A percentile compares a stretch with the other conserved stretches of the same genome.
These are phyloP conservation scores for Cyphomyrmex costatus DNA, from an alignment of 1,140 invertebrate genomes.

Conservation along the genomic window DNA sequence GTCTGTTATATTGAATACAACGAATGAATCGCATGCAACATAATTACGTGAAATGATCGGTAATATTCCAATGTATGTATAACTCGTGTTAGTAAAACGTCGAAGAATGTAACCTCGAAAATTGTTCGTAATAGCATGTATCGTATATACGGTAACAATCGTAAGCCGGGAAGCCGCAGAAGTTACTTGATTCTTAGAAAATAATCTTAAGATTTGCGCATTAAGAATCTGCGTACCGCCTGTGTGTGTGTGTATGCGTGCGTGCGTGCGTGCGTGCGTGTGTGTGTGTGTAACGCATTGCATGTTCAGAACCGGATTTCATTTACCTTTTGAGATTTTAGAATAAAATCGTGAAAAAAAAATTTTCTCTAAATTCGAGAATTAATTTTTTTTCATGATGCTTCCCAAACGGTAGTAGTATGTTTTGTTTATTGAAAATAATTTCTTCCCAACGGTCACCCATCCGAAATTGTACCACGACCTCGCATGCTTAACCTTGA, in stretches of 20 bases:
- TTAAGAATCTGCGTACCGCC: not conserved
- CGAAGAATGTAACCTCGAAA: conserved; percentile 53
- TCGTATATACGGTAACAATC: not conserved
- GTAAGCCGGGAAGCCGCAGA: conserved; percentile 30
- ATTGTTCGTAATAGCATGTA: conserved; percentile 38
- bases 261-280: too few relatives aligned
- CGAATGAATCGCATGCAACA: conserved; percentile 38
- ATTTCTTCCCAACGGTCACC: too few relatives aligned
- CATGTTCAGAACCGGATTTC: too few relatives aligned
- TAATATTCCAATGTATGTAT: conserved; percentile 43
- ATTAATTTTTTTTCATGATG: too few relatives aligned
- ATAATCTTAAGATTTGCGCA: conserved; percentile 9
- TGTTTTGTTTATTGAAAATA: too few relatives aligned
- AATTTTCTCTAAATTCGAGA: too few relatives aligned
- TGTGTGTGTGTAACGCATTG: not conserved
- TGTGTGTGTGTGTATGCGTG: too few relatives aligned
- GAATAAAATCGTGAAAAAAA: too few relatives aligned
- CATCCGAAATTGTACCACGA: too few relatives aligned
- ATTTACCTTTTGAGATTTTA: too few relatives aligned
- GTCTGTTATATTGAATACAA: conserved; percentile 19
- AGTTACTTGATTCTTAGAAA: conserved; percentile 31
- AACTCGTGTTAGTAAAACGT: conserved; percentile 39
- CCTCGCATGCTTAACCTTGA: too few relatives aligned
- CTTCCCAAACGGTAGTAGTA: too few relatives aligned
- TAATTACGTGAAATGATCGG: conserved; percentile 58